Evolutionary conservation across 1,140 invertebrate genomes (phyloP).

Genomic region (Frieseomelitta varia): DNA sequence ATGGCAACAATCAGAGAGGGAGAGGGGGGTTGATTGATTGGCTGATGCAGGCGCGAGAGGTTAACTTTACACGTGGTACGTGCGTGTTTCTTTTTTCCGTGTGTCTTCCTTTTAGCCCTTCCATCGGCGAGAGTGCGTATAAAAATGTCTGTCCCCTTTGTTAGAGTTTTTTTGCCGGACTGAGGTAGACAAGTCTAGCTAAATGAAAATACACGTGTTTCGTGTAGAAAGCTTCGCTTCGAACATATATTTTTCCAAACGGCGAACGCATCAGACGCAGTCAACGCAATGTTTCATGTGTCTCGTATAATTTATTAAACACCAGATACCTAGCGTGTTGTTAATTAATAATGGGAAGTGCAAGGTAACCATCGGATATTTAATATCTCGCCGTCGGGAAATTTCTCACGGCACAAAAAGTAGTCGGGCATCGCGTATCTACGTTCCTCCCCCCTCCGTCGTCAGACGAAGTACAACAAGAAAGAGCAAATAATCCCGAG

Average conservation of each 20-base stretch:
- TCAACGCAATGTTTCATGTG: neutral
- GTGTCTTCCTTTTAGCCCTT: neutral
- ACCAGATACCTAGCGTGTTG: neutral
- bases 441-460: no score
- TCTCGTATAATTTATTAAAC: neutral
- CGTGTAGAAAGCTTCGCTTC: no score
- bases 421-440: no score
- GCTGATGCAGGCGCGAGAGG: neutral
- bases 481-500: neutral
- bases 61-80: neutral
- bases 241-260: neutral
- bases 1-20: neutral
- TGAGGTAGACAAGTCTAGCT: neutral
- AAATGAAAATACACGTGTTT: neutral
- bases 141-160: neutral
- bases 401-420: neutral
- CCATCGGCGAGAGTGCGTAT: neutral
- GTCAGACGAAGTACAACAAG: neutral
- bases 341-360: neutral
- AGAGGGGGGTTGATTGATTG: conserved; percentile 10
- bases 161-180: neutral
- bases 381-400: neutral
- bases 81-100: neutral
- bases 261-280: neutral
- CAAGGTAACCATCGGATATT: neutral